These are phyloP conservation scores for Globodera ellingtonae DNA, from an alignment of 1,140 invertebrate species.

Conservation along the genomic window DNA sequence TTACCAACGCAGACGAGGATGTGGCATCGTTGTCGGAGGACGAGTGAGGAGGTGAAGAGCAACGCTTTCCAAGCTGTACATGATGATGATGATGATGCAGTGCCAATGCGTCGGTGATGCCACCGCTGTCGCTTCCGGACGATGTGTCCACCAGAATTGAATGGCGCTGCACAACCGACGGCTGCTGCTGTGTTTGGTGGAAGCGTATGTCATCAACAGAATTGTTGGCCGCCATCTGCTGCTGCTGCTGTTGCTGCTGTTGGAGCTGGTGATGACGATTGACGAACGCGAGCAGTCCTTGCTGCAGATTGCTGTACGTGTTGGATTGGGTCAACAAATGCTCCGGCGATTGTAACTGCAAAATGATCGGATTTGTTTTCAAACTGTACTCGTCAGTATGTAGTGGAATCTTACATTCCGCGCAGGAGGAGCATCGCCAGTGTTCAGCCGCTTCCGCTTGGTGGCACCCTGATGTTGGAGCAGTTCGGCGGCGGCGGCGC, in stretches of 20 bases:
- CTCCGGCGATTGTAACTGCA: slow-evolving; percentile 21
- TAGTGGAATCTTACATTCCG: neutral
- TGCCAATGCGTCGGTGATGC: slow-evolving; percentile 35
- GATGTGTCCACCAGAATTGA: neutral
- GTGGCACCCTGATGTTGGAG: neutral
- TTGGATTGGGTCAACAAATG: neutral
- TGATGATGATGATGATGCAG: slow-evolving; percentile 41
- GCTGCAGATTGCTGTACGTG: slow-evolving; percentile 38
- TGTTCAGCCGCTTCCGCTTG: neutral
- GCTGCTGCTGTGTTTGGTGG: slow-evolving; percentile 1
- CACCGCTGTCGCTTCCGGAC: neutral
- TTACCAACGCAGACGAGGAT: neutral
- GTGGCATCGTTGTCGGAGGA: slow-evolving; percentile 13
- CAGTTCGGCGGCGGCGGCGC: neutral
- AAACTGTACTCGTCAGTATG: too few relatives aligned
- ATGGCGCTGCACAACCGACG: neutral
- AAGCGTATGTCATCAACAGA: slow-evolving; percentile 15
- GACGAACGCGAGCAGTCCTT: slow-evolving; percentile 56
- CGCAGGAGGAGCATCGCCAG: too few relatives aligned
- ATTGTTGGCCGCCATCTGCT: slow-evolving; percentile 17
- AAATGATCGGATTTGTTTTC: neutral
- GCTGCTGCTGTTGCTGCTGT: slow-evolving; percentile 22
- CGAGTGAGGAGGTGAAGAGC: slow-evolving; percentile 2
- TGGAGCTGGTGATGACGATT: slow-evolving; percentile 41
- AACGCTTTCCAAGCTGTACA: slow-evolving; percentile 30